Conservation (phyloP, 2,888 invertebrate genomes). For the Gandaritis pyraliata region DNA sequence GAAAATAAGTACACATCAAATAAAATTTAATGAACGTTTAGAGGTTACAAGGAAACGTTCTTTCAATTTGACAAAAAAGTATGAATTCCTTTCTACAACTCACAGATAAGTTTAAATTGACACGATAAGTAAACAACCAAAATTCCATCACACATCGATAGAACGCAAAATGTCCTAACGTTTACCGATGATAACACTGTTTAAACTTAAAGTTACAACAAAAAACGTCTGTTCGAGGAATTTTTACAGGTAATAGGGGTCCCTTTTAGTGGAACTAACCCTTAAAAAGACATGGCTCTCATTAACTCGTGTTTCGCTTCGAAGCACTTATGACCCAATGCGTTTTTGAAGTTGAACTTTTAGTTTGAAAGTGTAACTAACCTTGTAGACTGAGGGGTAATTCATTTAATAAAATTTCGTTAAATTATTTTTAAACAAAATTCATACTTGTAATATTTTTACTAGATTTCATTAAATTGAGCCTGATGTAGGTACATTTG, state of each 20-base stretch:
- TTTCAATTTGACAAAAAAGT: neutral
- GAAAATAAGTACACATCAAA: neutral
- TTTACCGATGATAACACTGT: conserved; percentile 52
- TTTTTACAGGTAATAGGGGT: conserved; percentile 25
- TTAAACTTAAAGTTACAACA: conserved; percentile 44
- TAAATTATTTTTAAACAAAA: no score
- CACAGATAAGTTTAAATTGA: conserved; percentile 32
- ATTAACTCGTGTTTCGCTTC: conserved; percentile 6
- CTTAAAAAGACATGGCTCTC: neutral
- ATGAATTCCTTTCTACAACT: no score
- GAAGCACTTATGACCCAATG: neutral
- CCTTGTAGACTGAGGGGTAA: neutral
- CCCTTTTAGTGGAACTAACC: no score
- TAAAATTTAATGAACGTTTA: no score
- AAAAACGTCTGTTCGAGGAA: conserved; percentile 43
- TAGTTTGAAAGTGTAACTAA: neutral
- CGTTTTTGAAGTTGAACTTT: conserved; percentile 1
- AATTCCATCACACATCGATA: conserved; percentile 46
- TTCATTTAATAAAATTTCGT: no score
- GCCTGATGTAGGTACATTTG: no score
- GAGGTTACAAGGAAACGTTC: no score
- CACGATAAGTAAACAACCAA: conserved; percentile 43
- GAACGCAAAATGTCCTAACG: conserved; percentile 52
- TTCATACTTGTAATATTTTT: no score
- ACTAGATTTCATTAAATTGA: no score